phyloP scores from a whole-genome alignment of 2,797 vertebrate genomes.

The Sardinella longiceps region DNA sequence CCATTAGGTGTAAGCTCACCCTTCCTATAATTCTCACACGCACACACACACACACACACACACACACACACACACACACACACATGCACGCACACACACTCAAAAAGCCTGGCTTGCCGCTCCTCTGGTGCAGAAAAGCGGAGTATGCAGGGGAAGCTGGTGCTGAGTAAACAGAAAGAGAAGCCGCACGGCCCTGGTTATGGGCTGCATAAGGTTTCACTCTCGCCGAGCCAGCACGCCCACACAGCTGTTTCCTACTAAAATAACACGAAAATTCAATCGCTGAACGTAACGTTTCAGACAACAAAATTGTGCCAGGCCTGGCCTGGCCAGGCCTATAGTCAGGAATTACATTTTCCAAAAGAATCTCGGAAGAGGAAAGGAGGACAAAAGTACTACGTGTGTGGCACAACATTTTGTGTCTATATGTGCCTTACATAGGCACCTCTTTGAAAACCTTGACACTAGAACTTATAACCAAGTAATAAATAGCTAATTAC shows the following conservation, averaged over 20 bases:
- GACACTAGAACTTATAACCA: neutral
- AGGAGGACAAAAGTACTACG: conserved; percentile 13
- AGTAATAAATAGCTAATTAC: neutral
- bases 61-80: neutral
- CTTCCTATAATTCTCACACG: conserved; percentile 17
- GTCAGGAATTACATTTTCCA: conserved; percentile 44
- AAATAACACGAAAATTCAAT: conserved; percentile 51
- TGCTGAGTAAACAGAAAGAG: conserved; percentile 48
- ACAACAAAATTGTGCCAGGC: conserved; percentile 41
- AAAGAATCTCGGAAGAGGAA: conserved; percentile 30
- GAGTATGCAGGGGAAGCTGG: conserved; percentile 38
- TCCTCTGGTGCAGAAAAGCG: conserved; percentile 22
- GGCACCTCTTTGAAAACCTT: conserved; percentile 14
- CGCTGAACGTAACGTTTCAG: conserved; percentile 43
- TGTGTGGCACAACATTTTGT: conserved; percentile 29
- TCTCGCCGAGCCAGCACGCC: conserved; percentile 32
- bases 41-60: conserved; percentile 9
- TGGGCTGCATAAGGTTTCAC: conserved; percentile 42
- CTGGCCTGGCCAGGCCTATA: conserved; percentile 27
- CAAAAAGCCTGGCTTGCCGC: neutral
- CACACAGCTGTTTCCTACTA: conserved; percentile 48
- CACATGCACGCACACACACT: neutral
- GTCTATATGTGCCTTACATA: conserved; percentile 28
- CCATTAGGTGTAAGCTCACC: conserved; percentile 17
- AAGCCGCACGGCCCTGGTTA: conserved; percentile 33